Conservation (phyloP, 2,113 vertebrate species). For the Ciconia boyciana region DNA sequence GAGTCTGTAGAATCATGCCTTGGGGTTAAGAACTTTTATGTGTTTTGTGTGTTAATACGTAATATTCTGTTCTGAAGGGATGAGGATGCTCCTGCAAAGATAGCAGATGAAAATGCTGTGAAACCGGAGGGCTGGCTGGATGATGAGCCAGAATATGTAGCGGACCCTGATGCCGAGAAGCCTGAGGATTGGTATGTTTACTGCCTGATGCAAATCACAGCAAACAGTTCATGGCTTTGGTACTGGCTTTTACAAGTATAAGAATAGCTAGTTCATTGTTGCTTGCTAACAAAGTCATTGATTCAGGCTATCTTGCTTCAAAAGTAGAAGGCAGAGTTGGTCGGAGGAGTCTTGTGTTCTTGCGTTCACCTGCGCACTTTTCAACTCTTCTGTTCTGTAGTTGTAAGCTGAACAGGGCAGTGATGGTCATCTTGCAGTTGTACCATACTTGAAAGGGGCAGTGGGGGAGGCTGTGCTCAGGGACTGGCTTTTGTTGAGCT, state of each 20-base stretch:
- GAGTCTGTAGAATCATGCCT: neutral
- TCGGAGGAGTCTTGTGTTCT: neutral
- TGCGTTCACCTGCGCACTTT: neutral
- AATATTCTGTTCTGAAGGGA: constrained; percentile 77
- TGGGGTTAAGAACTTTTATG: neutral
- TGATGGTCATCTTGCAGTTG: neutral
- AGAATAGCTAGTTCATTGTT: neutral
- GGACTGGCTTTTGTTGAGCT: neutral
- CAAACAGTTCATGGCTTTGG: neutral
- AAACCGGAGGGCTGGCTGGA: constrained; percentile 98
- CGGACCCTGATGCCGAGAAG: constrained; percentile 92
- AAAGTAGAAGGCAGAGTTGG: neutral
- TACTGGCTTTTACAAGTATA: neutral
- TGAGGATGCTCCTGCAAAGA: constrained; percentile 94
- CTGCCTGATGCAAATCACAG: neutral
- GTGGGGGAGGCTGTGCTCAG: neutral
- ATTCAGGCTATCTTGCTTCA: neutral
- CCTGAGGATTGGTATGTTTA: constrained; percentile 91
- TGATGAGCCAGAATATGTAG: constrained; percentile 90
- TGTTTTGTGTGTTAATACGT: neutral
- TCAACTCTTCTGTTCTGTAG: neutral
- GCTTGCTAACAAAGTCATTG: accelerated
- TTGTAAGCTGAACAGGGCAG: neutral
- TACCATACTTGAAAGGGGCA: neutral
- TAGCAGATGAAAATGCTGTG: constrained; percentile 87